phyloP scores from a whole-genome alignment of 1,140 invertebrate genomes.

The Archivesica marissinica region DNA sequence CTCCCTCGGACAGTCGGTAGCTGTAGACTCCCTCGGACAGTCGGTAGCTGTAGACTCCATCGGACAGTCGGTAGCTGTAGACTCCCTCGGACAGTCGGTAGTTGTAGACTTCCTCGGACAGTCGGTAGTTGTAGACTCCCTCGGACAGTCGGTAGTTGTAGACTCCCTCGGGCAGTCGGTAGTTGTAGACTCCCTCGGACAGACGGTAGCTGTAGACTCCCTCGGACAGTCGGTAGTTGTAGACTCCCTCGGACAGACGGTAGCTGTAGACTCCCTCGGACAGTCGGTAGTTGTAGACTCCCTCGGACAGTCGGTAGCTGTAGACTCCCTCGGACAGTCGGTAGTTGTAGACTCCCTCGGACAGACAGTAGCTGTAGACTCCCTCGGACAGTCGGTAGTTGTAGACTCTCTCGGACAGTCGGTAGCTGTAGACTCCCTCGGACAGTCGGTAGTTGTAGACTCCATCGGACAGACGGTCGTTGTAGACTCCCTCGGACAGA shows the following conservation, averaged over 20 bases:
- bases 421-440: too few species aligned
- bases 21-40: conserved; percentile 81
- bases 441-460: conserved; percentile 84
- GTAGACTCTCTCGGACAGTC: conserved; percentile 74
- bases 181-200: conserved; percentile 82
- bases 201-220: too few species aligned
- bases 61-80: conserved; percentile 84
- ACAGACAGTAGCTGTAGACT: too few species aligned
- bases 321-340: conserved; percentile 78
- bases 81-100: too few species aligned
- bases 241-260: conserved; percentile 71
- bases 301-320: too few species aligned
- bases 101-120: conserved; percentile 78
- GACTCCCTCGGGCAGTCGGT: conserved; percentile 80
- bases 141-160: too few species aligned
- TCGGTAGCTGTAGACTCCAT: too few species aligned
- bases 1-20: conserved; percentile 81
- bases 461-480: too few species aligned
- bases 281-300: conserved; percentile 84
- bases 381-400: conserved; percentile 83
- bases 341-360: conserved; percentile 83
- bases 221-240: conserved; percentile 83
- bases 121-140: conserved; percentile 83
- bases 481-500: conserved; percentile 77
- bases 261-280: conserved; percentile 76